Percentiles rank a stretch among this genome's conserved stretches.
Conservation (phyloP, 2,888 invertebrate species). For the Beris chalybata region DNA sequence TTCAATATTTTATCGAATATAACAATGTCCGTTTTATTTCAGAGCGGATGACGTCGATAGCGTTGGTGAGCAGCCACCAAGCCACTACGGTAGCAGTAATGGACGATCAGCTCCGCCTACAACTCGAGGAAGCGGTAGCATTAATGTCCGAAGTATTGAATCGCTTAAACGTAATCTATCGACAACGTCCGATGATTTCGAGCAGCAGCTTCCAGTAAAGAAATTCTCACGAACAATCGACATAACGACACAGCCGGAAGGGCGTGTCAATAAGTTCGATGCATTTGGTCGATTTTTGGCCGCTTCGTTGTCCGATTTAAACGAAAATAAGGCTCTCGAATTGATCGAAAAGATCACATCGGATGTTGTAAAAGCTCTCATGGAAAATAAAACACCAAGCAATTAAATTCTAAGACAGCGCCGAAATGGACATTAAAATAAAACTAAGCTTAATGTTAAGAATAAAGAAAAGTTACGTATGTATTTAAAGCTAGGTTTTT, state of each 20-base stretch:
- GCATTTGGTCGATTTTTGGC: slow-evolving; percentile 55
- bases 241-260: background rate
- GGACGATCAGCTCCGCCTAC: slow-evolving; percentile 10
- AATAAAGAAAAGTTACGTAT: no score
- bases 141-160: slow-evolving; percentile 33
- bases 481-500: no score
- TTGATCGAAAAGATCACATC: slow-evolving; percentile 53
- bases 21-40: slow-evolving; percentile 9
- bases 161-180: slow-evolving; percentile 31
- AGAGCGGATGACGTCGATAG: slow-evolving; percentile 36
- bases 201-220: slow-evolving; percentile 29
- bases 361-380: slow-evolving; percentile 50
- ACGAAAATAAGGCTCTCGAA: slow-evolving; percentile 48
- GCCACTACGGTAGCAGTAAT: slow-evolving; percentile 4
- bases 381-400: slow-evolving; percentile 39
- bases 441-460: no score
- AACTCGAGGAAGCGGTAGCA: slow-evolving; percentile 4
- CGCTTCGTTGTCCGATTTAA: slow-evolving; percentile 51
- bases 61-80: slow-evolving; percentile 20
- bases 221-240: slow-evolving; percentile 32
- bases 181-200: slow-evolving; percentile 26
- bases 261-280: slow-evolving; percentile 44
- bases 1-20: background rate
- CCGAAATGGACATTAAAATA: no score
- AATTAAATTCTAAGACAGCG: no score